phyloP scores from a whole-genome alignment of 2,113 vertebrate genomes.

The Chiloscyllium plagiosum region DNA sequence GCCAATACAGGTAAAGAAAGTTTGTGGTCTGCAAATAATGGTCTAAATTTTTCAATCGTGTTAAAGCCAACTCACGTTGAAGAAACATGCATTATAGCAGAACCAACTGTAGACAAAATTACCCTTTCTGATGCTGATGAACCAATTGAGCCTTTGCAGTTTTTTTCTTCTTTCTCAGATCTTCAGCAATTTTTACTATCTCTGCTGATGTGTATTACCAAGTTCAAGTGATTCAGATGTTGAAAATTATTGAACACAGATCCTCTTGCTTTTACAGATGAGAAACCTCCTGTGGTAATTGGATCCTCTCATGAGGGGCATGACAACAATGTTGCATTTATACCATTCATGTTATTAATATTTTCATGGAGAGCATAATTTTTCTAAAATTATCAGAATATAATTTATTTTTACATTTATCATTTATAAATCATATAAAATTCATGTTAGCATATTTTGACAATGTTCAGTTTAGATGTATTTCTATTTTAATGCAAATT shows the following conservation, averaged over 20 bases:
- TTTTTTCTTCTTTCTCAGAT: neutral
- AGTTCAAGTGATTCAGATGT: neutral
- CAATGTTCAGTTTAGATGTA: neutral
- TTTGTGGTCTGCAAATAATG: no score
- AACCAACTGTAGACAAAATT: no score
- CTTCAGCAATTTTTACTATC: neutral
- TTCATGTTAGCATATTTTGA: neutral
- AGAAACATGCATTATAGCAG: no score
- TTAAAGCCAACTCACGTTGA: no score
- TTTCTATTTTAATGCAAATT: neutral
- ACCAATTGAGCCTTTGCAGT: neutral
- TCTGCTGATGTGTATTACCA: neutral
- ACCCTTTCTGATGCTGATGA: neutral
- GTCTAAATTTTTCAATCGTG: no score
- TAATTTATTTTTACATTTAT: neutral
- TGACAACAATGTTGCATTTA: neutral
- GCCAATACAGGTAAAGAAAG: no score
- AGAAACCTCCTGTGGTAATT: neutral
- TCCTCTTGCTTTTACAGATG: neutral
- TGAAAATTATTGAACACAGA: neutral
- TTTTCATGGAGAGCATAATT: neutral
- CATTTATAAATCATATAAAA: neutral
- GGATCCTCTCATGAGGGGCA: neutral
- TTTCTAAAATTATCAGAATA: neutral
- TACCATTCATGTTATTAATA: neutral